Conservation (phyloP, 2,797 vertebrate species). For the Brachyrhaphis roseni region DNA sequence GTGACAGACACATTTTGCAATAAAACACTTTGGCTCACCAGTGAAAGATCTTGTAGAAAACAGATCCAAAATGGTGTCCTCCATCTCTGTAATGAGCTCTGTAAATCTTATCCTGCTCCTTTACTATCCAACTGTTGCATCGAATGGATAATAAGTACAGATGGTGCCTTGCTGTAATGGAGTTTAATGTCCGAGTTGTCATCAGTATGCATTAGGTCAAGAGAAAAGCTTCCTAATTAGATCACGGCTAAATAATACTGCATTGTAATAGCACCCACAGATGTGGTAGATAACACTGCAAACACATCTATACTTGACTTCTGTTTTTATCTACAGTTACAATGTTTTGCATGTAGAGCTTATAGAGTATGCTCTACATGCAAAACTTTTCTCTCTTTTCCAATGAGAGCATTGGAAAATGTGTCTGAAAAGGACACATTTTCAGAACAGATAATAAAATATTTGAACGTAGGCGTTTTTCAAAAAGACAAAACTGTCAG, state of each 20-base stretch:
- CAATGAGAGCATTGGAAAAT: no score
- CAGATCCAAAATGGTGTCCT: constrained; percentile 46
- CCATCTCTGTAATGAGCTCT: constrained; percentile 72
- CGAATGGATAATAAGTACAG: constrained; percentile 77
- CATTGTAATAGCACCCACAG: constrained; percentile 61
- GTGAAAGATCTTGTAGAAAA: constrained; percentile 37
- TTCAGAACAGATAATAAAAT: not conserved
- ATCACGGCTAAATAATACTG: constrained; percentile 71
- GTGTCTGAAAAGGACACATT: constrained; percentile 5
- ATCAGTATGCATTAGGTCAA: constrained; percentile 77
- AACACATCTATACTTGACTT: constrained; percentile 51
- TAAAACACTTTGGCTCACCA: constrained; percentile 38
- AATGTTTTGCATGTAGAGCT: constrained; percentile 16
- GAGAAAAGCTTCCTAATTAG: constrained; percentile 61
- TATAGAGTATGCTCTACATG: not conserved
- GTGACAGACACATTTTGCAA: constrained; percentile 41
- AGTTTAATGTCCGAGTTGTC: constrained; percentile 68
- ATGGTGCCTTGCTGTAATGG: constrained; percentile 72
- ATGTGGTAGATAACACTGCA: constrained; percentile 58
- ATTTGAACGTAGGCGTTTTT: not conserved
- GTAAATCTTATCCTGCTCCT: constrained; percentile 76
- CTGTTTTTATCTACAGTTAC: constrained; percentile 33
- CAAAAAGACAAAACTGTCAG: not conserved
- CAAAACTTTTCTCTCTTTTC: no score
- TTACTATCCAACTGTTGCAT: constrained; percentile 78